These are phyloP conservation scores for Tinamus major DNA, from an alignment of 2,797 vertebrate species.

Conservation along the genomic window DNA sequence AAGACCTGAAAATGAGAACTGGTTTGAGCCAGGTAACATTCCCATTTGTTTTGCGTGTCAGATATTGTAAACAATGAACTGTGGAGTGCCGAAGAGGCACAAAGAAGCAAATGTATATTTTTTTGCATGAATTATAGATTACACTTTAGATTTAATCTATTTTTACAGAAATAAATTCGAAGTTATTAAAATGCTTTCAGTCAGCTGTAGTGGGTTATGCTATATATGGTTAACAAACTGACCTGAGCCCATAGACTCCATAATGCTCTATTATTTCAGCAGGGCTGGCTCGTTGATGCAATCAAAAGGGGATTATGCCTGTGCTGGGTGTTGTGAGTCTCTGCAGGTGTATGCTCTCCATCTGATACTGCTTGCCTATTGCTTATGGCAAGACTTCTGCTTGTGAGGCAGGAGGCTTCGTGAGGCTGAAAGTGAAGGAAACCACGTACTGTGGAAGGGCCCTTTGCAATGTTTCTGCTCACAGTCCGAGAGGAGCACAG, in stretches of 20 bases:
- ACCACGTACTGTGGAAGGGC: not conserved
- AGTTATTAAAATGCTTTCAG: not conserved
- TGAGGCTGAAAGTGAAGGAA: not conserved
- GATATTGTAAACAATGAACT: not conserved
- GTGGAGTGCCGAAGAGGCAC: not conserved
- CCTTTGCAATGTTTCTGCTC: not conserved
- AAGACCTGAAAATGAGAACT: not conserved
- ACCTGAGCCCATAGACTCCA: not conserved
- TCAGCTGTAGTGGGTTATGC: not conserved
- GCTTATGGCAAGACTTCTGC: not conserved
- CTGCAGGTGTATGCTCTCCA: not conserved
- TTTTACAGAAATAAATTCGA: conserved; percentile 38
- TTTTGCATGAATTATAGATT: not conserved
- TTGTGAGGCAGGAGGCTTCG: accelerated
- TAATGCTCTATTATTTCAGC: not conserved
- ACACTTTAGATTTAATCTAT: conserved; percentile 30
- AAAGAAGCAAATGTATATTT: not conserved
- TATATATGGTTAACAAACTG: conserved; percentile 31
- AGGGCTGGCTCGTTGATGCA: not conserved
- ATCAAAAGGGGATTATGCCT: not conserved
- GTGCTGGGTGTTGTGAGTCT: not conserved
- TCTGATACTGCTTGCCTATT: accelerated
- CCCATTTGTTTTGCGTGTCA: not conserved
- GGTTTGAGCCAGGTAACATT: not conserved
- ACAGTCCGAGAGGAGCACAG: not conserved